Conservation (phyloP, 2,797 vertebrate genomes). For the Pogonophryne albipinna region DNA sequence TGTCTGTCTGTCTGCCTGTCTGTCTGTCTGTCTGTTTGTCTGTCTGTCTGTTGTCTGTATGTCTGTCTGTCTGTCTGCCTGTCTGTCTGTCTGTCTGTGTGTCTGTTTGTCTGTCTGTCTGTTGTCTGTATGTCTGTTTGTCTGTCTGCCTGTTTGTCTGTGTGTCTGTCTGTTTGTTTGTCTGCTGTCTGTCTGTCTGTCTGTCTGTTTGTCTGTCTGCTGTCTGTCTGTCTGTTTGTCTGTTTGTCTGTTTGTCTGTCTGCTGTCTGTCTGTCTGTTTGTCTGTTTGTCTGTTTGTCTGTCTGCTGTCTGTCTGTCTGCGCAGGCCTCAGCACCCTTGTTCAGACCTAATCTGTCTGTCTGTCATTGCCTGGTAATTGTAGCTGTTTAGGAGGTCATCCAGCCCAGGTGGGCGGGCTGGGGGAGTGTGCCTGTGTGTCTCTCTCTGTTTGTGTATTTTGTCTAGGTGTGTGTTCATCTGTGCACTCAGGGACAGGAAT, state of each 20-base stretch:
- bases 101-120: constrained; percentile 84
- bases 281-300: constrained; percentile 85
- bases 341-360: constrained; percentile 91
- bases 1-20: constrained; percentile 6
- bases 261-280: constrained; percentile 61
- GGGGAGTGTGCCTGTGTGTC: constrained; percentile 68
- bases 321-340: constrained; percentile 82
- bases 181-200: constrained; percentile 75
- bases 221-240: neutral
- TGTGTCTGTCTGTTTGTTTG: constrained; percentile 65
- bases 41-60: constrained; percentile 66
- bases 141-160: constrained; percentile 80
- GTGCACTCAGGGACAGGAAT: constrained; percentile 80
- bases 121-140: constrained; percentile 80
- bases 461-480: constrained; percentile 64
- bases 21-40: constrained; percentile 88
- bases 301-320: constrained; percentile 84
- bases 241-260: constrained; percentile 35
- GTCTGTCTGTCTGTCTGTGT: constrained; percentile 83
- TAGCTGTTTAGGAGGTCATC: constrained; percentile 93
- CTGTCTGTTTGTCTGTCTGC: constrained; percentile 1
- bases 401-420: constrained; percentile 88
- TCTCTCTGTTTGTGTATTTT: constrained; percentile 48
- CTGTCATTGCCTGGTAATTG: constrained; percentile 97
- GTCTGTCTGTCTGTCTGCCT: constrained; percentile 90